phyloP scores from a whole-genome alignment of 2,113 vertebrate genomes.

The Theristicus caerulescens region DNA sequence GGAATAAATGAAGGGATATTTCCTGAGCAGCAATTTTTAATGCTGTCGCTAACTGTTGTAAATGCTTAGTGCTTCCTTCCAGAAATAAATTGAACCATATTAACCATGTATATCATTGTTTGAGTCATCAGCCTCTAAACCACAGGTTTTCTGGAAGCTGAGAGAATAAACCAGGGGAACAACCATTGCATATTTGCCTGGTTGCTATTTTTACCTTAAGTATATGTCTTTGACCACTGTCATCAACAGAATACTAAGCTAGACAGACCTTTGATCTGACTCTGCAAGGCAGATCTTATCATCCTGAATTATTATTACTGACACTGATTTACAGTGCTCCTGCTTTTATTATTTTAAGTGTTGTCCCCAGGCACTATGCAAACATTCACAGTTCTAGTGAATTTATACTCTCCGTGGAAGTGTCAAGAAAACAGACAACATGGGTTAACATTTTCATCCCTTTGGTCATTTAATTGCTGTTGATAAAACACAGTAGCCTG shows the following conservation, averaged over 20 bases:
- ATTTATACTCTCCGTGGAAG: background rate
- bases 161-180: background rate
- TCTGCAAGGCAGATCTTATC: background rate
- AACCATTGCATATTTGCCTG: background rate
- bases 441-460: background rate
- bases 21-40: constrained; percentile 61
- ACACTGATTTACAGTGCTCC: background rate
- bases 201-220: background rate
- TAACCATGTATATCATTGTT: constrained; percentile 2
- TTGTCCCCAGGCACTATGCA: background rate
- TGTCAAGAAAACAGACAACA: background rate
- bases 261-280: background rate
- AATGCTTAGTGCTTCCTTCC: constrained; percentile 38
- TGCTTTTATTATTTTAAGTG: background rate
- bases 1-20: constrained; percentile 62
- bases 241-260: background rate
- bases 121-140: background rate
- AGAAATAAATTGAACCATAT: constrained; percentile 52
- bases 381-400: background rate
- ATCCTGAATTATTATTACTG: background rate
- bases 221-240: background rate
- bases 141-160: background rate
- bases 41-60: constrained; percentile 54
- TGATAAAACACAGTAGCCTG: background rate
- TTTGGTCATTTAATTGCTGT: background rate